Evolutionary conservation across 2,113 vertebrate genomes (phyloP).

Genomic region (Mirza zaza): DNA sequence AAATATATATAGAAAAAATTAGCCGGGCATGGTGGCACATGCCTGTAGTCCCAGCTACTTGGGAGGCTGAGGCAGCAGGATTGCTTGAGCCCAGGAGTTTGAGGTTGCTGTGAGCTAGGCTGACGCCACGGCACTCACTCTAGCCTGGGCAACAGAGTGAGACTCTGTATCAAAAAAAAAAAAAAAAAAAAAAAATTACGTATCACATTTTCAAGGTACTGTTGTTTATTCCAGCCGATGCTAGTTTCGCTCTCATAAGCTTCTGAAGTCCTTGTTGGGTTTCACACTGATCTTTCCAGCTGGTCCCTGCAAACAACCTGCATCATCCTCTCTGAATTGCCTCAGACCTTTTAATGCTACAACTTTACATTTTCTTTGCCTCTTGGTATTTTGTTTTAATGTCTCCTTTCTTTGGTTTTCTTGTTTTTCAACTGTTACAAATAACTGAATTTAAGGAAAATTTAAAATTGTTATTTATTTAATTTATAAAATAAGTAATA

Average conservation of each 20-base stretch:
- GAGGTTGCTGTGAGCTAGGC: too few species aligned
- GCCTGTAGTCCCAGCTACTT: too few species aligned
- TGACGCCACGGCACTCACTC: too few species aligned
- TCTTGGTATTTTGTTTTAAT: neutral
- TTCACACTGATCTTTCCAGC: neutral
- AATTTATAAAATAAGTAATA: neutral
- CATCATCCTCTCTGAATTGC: neutral
- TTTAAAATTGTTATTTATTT: neutral
- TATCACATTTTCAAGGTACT: neutral
- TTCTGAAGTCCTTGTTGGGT: neutral
- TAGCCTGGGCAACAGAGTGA: too few species aligned
- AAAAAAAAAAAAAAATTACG: neutral
- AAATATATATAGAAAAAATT: too few species aligned
- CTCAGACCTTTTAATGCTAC: neutral
- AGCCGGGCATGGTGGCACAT: too few species aligned
- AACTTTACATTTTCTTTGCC: neutral
- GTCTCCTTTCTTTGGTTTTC: neutral
- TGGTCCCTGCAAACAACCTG: neutral
- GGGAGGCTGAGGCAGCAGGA: too few species aligned
- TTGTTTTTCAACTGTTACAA: neutral
- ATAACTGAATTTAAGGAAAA: slow-evolving; percentile 3
- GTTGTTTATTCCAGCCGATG: too few species aligned
- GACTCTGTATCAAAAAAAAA: too few species aligned
- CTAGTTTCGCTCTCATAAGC: neutral
- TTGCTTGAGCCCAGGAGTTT: too few species aligned